Evolutionary conservation across 2,113 vertebrate species (phyloP).

Genomic region (Ondatra zibethicus): DNA sequence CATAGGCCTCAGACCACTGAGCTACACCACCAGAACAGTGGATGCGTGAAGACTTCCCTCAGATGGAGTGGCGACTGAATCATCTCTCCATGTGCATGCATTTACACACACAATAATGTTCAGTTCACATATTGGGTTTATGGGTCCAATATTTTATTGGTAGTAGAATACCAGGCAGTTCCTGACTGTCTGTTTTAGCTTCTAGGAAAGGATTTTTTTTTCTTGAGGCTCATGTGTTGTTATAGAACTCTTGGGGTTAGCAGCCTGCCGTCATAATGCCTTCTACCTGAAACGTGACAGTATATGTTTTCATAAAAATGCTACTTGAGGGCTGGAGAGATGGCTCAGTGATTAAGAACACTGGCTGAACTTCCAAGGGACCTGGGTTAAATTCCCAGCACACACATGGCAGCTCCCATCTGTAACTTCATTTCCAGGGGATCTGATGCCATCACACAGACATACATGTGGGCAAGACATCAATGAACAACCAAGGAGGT

Average conservation of each 20-base stretch:
- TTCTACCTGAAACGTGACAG: slow-evolving; percentile 30
- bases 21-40: background rate
- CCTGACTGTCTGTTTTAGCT: background rate
- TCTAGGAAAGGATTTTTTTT: slow-evolving; percentile 4
- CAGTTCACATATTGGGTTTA: background rate
- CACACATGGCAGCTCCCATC: background rate
- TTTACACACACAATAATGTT: background rate
- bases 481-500: background rate
- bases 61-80: background rate
- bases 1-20: background rate
- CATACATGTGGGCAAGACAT: background rate
- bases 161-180: background rate
- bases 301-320: slow-evolving; percentile 47
- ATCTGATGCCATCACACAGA: background rate
- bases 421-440: background rate
- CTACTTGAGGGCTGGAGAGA: slow-evolving; percentile 1
- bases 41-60: background rate
- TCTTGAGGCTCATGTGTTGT: slow-evolving; percentile 40
- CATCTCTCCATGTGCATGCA: background rate
- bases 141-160: background rate
- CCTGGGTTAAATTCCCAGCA: background rate
- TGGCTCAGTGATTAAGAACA: background rate
- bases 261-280: background rate
- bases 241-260: slow-evolving; percentile 43
- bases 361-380: background rate